Conservation (phyloP, 2,888 invertebrate species). For the Kuschelorhynchus macadamiae region DNA sequence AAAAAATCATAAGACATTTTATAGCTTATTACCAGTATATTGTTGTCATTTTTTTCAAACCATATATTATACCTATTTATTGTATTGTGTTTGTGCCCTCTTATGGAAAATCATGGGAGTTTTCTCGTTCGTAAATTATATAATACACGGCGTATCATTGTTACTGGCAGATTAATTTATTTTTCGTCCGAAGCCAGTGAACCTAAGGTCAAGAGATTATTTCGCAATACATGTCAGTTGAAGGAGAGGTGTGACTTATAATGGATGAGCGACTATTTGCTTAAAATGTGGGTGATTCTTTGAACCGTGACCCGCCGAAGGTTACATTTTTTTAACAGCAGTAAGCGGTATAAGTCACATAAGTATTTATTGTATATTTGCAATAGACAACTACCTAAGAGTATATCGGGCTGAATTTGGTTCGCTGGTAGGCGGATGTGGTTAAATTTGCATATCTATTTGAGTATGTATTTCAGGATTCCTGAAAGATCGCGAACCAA, state of each 20-base stretch:
- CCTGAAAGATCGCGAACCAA: too few species aligned
- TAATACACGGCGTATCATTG: background rate
- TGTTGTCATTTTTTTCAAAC: background rate
- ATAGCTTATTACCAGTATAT: background rate
- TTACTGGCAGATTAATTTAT: background rate
- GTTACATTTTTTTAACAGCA: background rate
- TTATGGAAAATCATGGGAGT: conserved; percentile 30
- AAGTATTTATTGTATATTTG: too few species aligned
- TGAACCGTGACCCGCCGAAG: background rate
- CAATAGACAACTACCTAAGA: too few species aligned
- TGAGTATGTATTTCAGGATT: too few species aligned
- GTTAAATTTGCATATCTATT: too few species aligned
- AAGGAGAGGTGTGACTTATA: conserved; percentile 10
- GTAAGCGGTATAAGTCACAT: background rate
- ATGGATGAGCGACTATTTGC: too few species aligned
- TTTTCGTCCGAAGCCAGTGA: background rate
- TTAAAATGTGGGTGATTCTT: background rate
- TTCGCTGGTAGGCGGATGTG: too few species aligned
- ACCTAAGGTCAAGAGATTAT: conserved; percentile 23
- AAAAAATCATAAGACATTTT: background rate
- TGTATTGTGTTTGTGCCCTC: conserved; percentile 12
- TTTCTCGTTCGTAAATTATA: conserved; percentile 5
- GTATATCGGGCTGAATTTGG: too few species aligned
- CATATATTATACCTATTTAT: background rate
- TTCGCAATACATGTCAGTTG: conserved; percentile 15